phyloP scores from a whole-genome alignment of 2,888 invertebrate species.

The Rhogogaster chlorosoma region DNA sequence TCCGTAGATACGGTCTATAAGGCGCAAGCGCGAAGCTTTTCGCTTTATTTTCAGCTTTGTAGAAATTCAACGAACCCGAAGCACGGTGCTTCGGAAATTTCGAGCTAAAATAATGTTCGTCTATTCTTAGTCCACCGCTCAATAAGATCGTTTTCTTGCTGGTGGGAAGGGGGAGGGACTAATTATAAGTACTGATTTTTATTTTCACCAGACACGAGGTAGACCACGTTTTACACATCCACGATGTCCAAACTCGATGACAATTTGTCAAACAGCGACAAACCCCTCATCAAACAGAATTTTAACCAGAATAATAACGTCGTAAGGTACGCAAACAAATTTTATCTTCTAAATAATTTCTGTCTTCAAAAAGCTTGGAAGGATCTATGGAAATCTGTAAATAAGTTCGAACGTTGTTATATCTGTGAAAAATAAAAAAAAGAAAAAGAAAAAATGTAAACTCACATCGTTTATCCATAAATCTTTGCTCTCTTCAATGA shows the following conservation, averaged over 20 bases:
- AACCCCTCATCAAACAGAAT: slow-evolving; percentile 69
- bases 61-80: slow-evolving; percentile 29
- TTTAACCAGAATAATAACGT: slow-evolving; percentile 61
- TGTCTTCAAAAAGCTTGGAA: neutral
- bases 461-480: neutral
- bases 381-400: neutral
- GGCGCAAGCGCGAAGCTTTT: slow-evolving; percentile 64
- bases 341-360: neutral
- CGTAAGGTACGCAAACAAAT: slow-evolving; percentile 57
- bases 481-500: neutral
- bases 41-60: slow-evolving; percentile 50
- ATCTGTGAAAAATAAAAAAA: neutral
- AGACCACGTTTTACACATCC: slow-evolving; percentile 17
- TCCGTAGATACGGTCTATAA: neutral
- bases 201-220: slow-evolving; percentile 10
- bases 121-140: slow-evolving; percentile 48
- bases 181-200: slow-evolving; percentile 34
- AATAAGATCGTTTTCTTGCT: slow-evolving; percentile 35
- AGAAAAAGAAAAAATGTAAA: neutral
- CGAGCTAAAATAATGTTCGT: slow-evolving; percentile 28
- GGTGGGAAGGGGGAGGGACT: slow-evolving; percentile 63
- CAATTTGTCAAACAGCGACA: slow-evolving; percentile 74
- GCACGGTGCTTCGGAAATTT: slow-evolving; percentile 25
- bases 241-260: slow-evolving; percentile 74
- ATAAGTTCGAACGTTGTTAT: neutral